Conservation (phyloP, 2,797 vertebrate genomes). For the Smutsia gigantea region DNA sequence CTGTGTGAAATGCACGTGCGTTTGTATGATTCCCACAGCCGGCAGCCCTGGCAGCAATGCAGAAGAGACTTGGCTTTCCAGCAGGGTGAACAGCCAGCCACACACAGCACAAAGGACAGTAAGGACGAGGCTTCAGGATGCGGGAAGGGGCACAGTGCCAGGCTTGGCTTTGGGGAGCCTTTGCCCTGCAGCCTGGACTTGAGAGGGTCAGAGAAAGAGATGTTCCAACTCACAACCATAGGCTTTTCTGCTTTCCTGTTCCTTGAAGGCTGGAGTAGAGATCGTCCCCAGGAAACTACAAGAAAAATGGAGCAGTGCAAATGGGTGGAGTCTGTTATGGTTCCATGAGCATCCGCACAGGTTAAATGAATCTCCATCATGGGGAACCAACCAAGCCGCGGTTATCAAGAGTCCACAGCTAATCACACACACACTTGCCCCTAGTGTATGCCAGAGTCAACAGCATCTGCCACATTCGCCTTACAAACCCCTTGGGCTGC, state of each 20-base stretch:
- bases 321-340: background rate
- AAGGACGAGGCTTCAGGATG: background rate
- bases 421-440: background rate
- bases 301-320: background rate
- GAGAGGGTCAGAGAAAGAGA: background rate
- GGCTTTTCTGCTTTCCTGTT: background rate
- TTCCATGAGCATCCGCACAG: background rate
- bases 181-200: background rate
- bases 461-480: background rate
- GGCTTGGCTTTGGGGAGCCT: background rate
- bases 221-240: rapidly evolving
- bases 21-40: too few relatives aligned
- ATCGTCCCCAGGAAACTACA: background rate
- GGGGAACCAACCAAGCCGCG: background rate
- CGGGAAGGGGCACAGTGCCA: background rate
- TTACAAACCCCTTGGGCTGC: background rate
- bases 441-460: background rate
- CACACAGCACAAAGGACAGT: background rate
- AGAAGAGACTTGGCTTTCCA: background rate
- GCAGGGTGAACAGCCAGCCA: background rate
- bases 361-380: rapidly evolving
- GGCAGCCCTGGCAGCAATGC: background rate
- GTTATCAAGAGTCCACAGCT: background rate
- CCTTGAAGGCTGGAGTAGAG: background rate
- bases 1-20: rapidly evolving